These are phyloP conservation scores for Augochlorella aurata DNA, from an alignment of 2,888 invertebrate species.

Conservation along the genomic window DNA sequence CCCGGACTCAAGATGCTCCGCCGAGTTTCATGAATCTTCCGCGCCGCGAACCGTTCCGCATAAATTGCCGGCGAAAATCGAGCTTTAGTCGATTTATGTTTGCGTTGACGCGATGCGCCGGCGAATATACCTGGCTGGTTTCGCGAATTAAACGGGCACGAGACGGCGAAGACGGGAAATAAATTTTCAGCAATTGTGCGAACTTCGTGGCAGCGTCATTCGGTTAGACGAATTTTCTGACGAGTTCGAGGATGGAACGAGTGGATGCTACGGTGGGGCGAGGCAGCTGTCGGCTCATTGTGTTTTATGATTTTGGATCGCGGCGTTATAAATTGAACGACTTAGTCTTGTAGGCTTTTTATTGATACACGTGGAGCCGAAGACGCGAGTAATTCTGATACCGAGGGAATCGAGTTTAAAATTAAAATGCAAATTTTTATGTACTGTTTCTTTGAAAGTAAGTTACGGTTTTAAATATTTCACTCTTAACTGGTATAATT, in stretches of 20 bases:
- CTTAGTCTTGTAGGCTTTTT: too few relatives aligned
- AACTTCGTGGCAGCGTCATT: background rate
- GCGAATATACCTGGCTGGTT: background rate
- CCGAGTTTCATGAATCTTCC: conserved; percentile 46
- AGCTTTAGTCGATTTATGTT: background rate
- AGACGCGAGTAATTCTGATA: too few relatives aligned
- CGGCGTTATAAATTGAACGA: too few relatives aligned
- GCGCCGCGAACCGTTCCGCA: background rate
- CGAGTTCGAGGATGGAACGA: background rate
- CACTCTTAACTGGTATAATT: too few relatives aligned
- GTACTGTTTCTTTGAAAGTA: too few relatives aligned
- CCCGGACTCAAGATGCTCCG: conserved; percentile 32
- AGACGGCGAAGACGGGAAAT: background rate
- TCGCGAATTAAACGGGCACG: background rate
- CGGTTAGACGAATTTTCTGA: background rate
- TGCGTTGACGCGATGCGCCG: background rate
- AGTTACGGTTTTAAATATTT: too few relatives aligned
- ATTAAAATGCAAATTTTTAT: too few relatives aligned
- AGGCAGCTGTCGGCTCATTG: too few relatives aligned
- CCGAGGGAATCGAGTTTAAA: too few relatives aligned
- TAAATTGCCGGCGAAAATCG: background rate
- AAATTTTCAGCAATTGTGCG: background rate
- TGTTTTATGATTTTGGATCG: too few relatives aligned
- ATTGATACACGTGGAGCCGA: too few relatives aligned
- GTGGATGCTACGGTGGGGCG: background rate